Percentiles rank a stretch among this genome's conserved stretches.
Conservation (phyloP, 2,888 invertebrate species). For the Stenodema calcarata region DNA sequence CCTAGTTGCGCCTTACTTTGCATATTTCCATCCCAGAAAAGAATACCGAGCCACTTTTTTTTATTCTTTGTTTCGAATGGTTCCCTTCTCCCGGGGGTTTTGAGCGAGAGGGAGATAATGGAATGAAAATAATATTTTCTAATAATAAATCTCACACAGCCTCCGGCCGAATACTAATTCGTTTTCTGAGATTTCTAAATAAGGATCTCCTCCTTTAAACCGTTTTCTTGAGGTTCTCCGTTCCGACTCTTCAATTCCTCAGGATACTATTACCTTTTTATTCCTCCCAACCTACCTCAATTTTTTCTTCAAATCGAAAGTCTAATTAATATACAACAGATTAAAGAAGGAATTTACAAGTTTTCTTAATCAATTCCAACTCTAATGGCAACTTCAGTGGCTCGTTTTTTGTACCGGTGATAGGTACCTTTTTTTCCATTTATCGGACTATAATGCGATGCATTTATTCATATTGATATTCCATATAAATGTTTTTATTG, state of each 20-base stretch:
- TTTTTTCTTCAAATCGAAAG: slow-evolving; percentile 8
- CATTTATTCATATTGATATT: background rate
- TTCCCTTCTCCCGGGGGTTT: background rate
- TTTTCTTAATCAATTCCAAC: background rate
- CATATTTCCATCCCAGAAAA: slow-evolving; percentile 49
- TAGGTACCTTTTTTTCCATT: background rate
- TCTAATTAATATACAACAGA: slow-evolving; percentile 28
- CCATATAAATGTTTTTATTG: background rate
- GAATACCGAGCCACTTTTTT: slow-evolving; percentile 44
- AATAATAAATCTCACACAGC: slow-evolving; percentile 47
- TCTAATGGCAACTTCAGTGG: background rate
- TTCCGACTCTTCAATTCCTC: slow-evolving; percentile 26
- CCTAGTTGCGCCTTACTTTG: slow-evolving; percentile 36
- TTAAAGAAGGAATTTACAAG: slow-evolving; percentile 2
- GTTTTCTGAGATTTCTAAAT: slow-evolving; percentile 52
- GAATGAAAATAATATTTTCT: slow-evolving; percentile 51
- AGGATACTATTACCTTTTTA: slow-evolving; percentile 17
- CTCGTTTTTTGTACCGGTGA: background rate
- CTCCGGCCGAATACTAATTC: slow-evolving; percentile 53
- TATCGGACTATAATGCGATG: background rate
- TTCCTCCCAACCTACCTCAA: background rate
- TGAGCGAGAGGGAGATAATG: slow-evolving; percentile 43
- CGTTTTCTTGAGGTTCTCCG: slow-evolving; percentile 21
- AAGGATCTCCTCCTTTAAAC: slow-evolving; percentile 42
- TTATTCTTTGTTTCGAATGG: slow-evolving; percentile 3